phyloP scores from a whole-genome alignment of 2,888 invertebrate species.

The Cynaeus angustus region DNA sequence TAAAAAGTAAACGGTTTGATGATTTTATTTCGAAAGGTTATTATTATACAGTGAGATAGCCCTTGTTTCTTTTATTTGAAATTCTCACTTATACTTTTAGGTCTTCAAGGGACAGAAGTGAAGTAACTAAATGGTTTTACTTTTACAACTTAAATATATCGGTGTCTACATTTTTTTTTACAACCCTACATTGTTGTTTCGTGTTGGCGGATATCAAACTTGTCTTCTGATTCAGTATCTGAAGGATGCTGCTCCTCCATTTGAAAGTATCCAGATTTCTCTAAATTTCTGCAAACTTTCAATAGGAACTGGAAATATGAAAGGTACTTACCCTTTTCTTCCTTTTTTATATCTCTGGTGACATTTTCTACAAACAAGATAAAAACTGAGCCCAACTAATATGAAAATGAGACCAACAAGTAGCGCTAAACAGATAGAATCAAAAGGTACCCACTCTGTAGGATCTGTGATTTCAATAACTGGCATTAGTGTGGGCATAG shows the following conservation, averaged over 20 bases:
- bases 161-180: conserved; percentile 21
- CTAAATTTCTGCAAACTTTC: conserved; percentile 47
- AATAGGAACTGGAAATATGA: neutral
- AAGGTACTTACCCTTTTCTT: conserved; percentile 17
- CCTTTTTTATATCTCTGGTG: conserved; percentile 23
- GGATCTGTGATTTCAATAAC: conserved; percentile 57
- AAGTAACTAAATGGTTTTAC: conserved; percentile 74
- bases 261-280: conserved; percentile 52
- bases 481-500: conserved; percentile 54
- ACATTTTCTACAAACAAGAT: conserved; percentile 23
- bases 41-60: conserved; percentile 74
- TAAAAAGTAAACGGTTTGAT: neutral
- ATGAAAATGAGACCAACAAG: conserved; percentile 52
- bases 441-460: conserved; percentile 60
- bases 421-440: conserved; percentile 34
- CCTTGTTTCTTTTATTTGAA: conserved; percentile 64
- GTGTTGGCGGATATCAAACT: conserved; percentile 60
- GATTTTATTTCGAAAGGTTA: no score
- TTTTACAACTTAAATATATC: conserved; percentile 60
- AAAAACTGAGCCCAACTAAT: conserved; percentile 43
- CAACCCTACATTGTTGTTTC: conserved; percentile 32
- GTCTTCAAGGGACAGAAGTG: conserved; percentile 93
- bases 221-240: conserved; percentile 62
- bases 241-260: conserved; percentile 55
- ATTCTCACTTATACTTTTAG: conserved; percentile 72